phyloP scores from a whole-genome alignment of 2,113 vertebrate genomes.

The Lanius ludovicianus region DNA sequence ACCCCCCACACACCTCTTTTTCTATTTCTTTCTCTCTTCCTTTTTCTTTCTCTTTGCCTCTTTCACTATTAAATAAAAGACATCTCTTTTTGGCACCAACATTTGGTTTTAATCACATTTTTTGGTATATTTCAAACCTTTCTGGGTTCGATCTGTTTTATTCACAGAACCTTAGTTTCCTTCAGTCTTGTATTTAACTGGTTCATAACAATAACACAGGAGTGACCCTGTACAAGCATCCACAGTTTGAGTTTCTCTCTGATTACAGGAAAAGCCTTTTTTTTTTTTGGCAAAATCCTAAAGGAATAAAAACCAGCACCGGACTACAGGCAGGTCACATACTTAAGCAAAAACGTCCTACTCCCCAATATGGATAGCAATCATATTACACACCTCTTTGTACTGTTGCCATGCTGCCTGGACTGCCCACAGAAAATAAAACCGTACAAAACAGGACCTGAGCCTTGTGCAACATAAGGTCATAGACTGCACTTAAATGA shows the following conservation, averaged over 20 bases:
- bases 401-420: background rate
- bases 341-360: background rate
- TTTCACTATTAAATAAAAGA: background rate
- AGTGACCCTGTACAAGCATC: background rate
- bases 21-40: background rate
- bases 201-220: background rate
- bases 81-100: background rate
- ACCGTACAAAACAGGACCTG: background rate
- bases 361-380: background rate
- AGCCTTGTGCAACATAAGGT: background rate
- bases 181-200: background rate
- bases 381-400: background rate
- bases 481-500: background rate
- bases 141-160: background rate
- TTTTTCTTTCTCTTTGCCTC: background rate
- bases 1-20: background rate
- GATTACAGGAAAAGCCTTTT: background rate
- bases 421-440: background rate
- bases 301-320: background rate
- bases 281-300: background rate
- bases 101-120: background rate
- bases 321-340: background rate
- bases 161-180: background rate
- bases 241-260: background rate
- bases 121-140: background rate